Evolutionary conservation across 2,888 invertebrate genomes (phyloP), one percentile per base, ranked within the genome.

Genomic region (Harpagoxenus sublaevis): DNA sequence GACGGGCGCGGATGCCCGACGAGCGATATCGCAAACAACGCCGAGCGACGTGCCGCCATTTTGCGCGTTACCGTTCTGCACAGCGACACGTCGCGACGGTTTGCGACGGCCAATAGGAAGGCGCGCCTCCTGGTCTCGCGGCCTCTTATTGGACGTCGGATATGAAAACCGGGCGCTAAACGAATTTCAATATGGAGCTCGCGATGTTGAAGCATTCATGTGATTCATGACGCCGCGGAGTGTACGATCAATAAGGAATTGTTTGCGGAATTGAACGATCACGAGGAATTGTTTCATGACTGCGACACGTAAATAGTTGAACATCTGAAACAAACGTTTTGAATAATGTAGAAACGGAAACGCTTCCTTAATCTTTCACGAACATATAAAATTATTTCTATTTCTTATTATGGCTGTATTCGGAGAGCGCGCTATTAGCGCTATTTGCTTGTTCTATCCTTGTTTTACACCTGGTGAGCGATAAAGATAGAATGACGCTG

Each of bases 21-120:
- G 12, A 35, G 10, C 9, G 35, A n/a, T 15, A 4, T 1, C 51
- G 8, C 86, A 78, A 85, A 77, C 83, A 88, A 77, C 70, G 71
- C 66, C 81, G 81, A 84, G 23, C 79, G 42, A 73, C 84, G 51
- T 77, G 31, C 31, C 84, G 85, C 89, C 89, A 89, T 66, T 18
- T 74, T 84, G 66, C n/a, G 12, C 23, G 35, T 23, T 42, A 51
- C 31, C 31, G 12, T 51, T 51, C 42, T 1, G 48, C 48, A 15
- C 23, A 23, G 23, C 23, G 23, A 23, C 23, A 23, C 66, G 42
- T 45, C 15, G 23, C 15, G 42, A 5, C n/a, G 42, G 23, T 42
- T 65, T 2, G 9, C 23, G 23, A 23, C 4, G 5, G 9, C 53
- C 71, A 71, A 71, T 71, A 12, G 63, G 42, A 23, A 6, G 39